Base-by-base conservation (phyloP, 2,797 vertebrate genomes). In the Anguilla obscura region DNA sequence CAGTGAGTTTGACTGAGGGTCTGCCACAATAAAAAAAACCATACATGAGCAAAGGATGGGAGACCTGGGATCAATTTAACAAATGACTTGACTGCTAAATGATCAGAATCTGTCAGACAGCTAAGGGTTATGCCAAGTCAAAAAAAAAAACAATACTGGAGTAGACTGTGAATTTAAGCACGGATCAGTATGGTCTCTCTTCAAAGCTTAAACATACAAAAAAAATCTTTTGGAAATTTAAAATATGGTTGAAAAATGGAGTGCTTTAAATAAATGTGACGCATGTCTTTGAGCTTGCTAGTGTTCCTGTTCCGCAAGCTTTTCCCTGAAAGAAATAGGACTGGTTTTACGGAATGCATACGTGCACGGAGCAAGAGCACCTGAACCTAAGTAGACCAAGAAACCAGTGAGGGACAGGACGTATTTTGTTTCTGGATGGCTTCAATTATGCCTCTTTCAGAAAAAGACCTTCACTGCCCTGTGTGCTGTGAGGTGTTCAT, bases 391-490 rank as follows among this genome's bases (percentile, higher is more conserved):
- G 12, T 36, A 14, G n/a, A 27, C 14, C 2, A 27, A 71, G 30
- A 6, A 36, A 3, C 71, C 27, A 36, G 4, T 36, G 71, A 33
- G 71, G 71, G 33, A 16, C 2, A 14, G 71, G 71, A 76, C 71
- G 14, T 76, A 14, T 36, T 36, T 12, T 16, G 3, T 33, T 85
- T 60, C 86, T 71, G 6, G 90, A 95, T 95, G 95, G 93, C 93
- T 71, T 60, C 87, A 0, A 33, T 0, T 0, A 27, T 1, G 60
- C 56, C 83, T 0, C 9, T 89, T 63, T 84, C 60, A 12, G 80
- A 89, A 40, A 69, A 90, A 40, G 93, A 94, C 63, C 87, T 96
- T 9, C 54, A 87, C 0, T 96, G 96, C 90, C 94, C 94, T 6
- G 86, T 89, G 18, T 96, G 96, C 90, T 84, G 85, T 6, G 88